phyloP scores from a whole-genome alignment of 2,888 invertebrate genomes.

The Limnephilus rhombicus region DNA sequence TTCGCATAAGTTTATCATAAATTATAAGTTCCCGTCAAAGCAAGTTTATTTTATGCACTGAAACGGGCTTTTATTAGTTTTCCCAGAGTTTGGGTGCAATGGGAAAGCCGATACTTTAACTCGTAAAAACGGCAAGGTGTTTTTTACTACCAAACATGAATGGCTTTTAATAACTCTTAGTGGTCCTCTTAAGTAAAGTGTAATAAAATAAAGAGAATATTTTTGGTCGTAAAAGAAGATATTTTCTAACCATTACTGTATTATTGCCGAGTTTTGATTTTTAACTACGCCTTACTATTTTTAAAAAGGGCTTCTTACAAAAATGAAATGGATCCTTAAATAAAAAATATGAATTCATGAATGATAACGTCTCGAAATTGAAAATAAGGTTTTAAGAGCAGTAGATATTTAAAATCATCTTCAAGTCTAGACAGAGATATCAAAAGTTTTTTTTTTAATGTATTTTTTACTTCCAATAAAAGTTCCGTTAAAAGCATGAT shows the following conservation, averaged over 20 bases:
- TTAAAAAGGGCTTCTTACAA: background rate
- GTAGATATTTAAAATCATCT: background rate
- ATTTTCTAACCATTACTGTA: background rate
- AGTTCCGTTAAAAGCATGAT: background rate
- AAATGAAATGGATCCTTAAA: background rate
- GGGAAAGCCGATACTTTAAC: conserved; percentile 15
- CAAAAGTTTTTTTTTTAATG: too few relatives aligned
- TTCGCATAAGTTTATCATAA: background rate
- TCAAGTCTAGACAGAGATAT: background rate
- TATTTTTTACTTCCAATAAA: background rate
- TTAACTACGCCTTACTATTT: background rate
- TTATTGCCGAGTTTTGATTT: background rate
- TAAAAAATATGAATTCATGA: background rate
- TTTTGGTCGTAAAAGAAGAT: background rate
- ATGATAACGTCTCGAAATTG: background rate
- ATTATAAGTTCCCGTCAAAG: background rate
- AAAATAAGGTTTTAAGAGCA: background rate
- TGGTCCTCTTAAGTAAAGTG: background rate
- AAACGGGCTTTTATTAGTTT: conserved; percentile 3
- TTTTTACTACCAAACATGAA: background rate
- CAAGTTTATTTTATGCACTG: background rate
- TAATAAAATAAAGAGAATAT: background rate
- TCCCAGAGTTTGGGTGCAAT: background rate
- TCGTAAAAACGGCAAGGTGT: conserved; percentile 3
- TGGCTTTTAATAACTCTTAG: background rate